Conservation (phyloP, 2,797 vertebrate species). For the Propithecus perrieri region DNA sequence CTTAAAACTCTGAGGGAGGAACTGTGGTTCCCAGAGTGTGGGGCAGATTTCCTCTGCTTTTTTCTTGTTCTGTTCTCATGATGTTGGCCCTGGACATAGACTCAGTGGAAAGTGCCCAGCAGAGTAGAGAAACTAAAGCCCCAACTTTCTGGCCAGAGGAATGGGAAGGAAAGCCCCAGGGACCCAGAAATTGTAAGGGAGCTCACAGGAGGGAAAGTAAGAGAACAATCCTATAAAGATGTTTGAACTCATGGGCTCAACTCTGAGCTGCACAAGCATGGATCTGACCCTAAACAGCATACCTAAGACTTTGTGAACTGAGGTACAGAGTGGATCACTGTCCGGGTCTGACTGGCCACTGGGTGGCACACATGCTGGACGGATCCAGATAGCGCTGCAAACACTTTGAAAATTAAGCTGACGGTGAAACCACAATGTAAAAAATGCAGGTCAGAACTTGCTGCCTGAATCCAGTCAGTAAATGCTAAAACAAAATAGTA, state of each 20-base stretch:
- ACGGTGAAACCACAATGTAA: neutral
- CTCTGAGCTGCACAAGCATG: neutral
- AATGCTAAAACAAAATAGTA: neutral
- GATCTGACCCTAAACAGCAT: neutral
- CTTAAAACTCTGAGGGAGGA: neutral
- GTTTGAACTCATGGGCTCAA: neutral
- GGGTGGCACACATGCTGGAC: neutral
- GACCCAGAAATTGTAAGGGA: neutral
- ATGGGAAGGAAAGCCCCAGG: neutral
- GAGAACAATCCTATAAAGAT: neutral
- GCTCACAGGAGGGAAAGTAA: neutral
- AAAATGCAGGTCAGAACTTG: neutral
- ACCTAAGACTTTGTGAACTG: neutral
- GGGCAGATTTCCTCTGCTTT: neutral
- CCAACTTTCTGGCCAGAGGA: neutral
- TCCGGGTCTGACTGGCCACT: neutral
- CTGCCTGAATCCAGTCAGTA: neutral
- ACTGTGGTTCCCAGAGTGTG: neutral
- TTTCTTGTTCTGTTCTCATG: neutral
- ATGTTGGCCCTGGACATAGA: neutral
- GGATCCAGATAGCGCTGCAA: neutral
- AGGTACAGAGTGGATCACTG: neutral
- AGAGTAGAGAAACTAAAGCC: neutral
- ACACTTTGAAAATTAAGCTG: neutral
- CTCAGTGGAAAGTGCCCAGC: neutral